phyloP scores from a whole-genome alignment of 2,113 vertebrate genomes.

The Paedocypris sp. region DNA sequence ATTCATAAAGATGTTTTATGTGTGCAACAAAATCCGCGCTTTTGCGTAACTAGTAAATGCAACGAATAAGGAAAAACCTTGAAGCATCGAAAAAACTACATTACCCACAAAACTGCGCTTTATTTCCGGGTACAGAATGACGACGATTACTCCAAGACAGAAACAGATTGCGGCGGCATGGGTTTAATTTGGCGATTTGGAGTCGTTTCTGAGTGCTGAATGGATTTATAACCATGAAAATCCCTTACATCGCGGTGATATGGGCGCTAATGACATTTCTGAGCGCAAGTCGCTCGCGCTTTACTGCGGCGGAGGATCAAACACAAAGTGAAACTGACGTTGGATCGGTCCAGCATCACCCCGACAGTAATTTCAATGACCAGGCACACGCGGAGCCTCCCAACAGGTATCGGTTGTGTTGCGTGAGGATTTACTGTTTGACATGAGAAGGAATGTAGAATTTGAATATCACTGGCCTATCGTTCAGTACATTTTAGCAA shows the following conservation, averaged over 20 bases:
- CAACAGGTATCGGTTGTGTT: background rate
- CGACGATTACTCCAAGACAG: background rate
- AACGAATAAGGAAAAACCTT: no score
- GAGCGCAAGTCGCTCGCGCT: background rate
- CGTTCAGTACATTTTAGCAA: no score
- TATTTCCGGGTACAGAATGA: background rate
- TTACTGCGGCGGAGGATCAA: background rate
- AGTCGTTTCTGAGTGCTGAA: fast-evolving
- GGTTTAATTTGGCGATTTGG: background rate
- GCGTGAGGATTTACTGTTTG: background rate
- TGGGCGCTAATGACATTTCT: background rate
- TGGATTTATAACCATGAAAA: background rate
- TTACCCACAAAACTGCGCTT: background rate
- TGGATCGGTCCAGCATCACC: background rate
- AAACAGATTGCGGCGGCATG: background rate
- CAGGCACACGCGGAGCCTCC: background rate
- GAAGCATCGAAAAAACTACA: background rate
- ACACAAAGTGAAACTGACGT: background rate
- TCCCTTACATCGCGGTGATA: background rate
- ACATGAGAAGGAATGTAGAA: no score
- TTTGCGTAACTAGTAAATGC: no score
- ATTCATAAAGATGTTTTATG: constrained; percentile 2
- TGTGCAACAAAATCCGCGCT: no score
- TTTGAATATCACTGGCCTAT: no score
- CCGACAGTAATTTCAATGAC: background rate